Evolutionary conservation across 1,140 invertebrate species (phyloP), one percentile per base, ranked within the genome.

Genomic region (Psilanteris sp.): DNA sequence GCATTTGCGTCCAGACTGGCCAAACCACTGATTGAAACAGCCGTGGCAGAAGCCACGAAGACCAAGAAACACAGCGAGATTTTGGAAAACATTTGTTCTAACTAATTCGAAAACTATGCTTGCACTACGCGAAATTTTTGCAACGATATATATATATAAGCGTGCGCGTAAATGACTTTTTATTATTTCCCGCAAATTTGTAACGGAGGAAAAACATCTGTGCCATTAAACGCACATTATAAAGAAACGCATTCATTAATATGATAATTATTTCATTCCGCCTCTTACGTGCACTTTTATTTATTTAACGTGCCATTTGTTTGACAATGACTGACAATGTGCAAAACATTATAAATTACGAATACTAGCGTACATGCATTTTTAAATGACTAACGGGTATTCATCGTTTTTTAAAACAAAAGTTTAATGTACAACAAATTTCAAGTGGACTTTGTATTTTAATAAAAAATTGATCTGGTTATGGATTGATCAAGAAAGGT

Each of bases 131-230:
- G 11, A 29, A 32, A 15, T 52, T 54, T 13, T 15, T 14, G 15
- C n/a, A n/a, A n/a, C n/a, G n/a, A n/a, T n/a, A n/a, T 9, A 46
- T 74, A 74, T 78, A 78, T 77, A 77, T 55, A 15, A 48, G 14
- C 16, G 14, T 0, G 3, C 43, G 4, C 4, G 20, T 52, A 55
- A 34, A 11, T 44, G 27, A 13, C 4, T 55, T 62, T 46, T 20
- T 57, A 16, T 77, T 57, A 70, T 64, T 72, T 64, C 18, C 31
- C 20, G 26, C 20, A 10, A 20, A 52, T 22, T 15, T 16, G 39
- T 50, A 59, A 57, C 16, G 14, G n/a, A 37, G 27, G 16, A 29
- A 29, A 62, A 61, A 77, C 75, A 77, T 41, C 62, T 77, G 75
- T 72, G 48, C 29, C 50, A 68, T 67, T 66, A 37, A 24, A 48